These are phyloP conservation scores for Tetranychus truncatus DNA, from an alignment of 2,888 invertebrate species.

Conservation along the genomic window DNA sequence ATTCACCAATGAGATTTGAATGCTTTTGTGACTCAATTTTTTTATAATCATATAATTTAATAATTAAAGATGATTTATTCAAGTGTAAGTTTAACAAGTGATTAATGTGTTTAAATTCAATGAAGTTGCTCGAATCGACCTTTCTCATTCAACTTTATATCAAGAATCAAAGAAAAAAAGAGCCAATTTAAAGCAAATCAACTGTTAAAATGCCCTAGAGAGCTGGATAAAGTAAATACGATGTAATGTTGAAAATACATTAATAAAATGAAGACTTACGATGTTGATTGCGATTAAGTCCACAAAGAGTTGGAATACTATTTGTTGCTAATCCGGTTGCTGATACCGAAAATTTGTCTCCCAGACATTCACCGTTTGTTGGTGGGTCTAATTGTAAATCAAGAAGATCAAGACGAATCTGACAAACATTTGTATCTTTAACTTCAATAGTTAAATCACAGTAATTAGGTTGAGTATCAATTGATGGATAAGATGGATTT, in stretches of 20 bases:
- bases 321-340: slow-evolving; percentile 20
- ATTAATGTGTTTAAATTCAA: neutral
- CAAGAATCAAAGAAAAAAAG: neutral
- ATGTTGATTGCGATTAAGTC: slow-evolving; percentile 22
- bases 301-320: slow-evolving; percentile 21
- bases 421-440: slow-evolving; percentile 21
- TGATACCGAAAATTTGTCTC: slow-evolving; percentile 19
- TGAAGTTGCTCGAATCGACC: neutral
- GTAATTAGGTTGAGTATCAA: slow-evolving; percentile 21
- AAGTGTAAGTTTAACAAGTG: neutral
- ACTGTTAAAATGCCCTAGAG: neutral
- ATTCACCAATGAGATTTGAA: too few relatives aligned
- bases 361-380: slow-evolving; percentile 20
- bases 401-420: slow-evolving; percentile 21
- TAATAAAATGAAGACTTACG: slow-evolving; percentile 13
- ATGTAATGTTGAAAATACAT: neutral
- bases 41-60: too few relatives aligned
- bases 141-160: neutral
- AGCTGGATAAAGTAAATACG: neutral
- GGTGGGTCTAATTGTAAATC: slow-evolving; percentile 23
- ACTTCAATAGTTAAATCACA: slow-evolving; percentile 23
- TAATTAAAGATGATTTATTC: too few relatives aligned
- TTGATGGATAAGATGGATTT: slow-evolving; percentile 21
- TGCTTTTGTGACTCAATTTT: too few relatives aligned
- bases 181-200: neutral